These are phyloP conservation scores for Stenodera caucasica DNA, from an alignment of 2,888 invertebrate species.

Conservation along the genomic window DNA sequence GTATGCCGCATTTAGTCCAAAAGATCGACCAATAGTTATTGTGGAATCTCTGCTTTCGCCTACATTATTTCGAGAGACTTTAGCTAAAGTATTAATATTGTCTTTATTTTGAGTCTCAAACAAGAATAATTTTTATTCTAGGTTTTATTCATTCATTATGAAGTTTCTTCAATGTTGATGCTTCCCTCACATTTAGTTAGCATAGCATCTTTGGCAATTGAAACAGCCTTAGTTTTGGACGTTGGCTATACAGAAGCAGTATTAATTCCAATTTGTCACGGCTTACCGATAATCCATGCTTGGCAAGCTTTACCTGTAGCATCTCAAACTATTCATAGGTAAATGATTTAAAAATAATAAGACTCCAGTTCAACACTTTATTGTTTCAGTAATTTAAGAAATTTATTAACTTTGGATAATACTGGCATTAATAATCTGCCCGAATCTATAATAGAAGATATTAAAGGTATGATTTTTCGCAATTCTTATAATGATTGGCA, in stretches of 20 bases:
- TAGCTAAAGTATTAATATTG: constrained; percentile 71
- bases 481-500: too few species aligned
- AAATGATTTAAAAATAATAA: constrained; percentile 34
- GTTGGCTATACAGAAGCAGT: constrained; percentile 84
- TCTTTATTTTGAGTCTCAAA: too few species aligned
- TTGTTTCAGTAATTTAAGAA: constrained; percentile 48
- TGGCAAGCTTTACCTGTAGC: constrained; percentile 82
- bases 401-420: constrained; percentile 56
- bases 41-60: constrained; percentile 88
- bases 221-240: constrained; percentile 82
- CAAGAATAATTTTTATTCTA: too few species aligned
- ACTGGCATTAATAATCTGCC: constrained; percentile 57
- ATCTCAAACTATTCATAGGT: constrained; percentile 70
- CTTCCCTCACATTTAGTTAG: constrained; percentile 85
- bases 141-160: constrained; percentile 84
- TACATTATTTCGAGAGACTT: constrained; percentile 78
- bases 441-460: constrained; percentile 71
- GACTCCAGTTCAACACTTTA: constrained; percentile 5
- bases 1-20: constrained; percentile 89
- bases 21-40: constrained; percentile 88
- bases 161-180: constrained; percentile 66
- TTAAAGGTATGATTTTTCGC: constrained; percentile 63
- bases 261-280: constrained; percentile 82
- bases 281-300: constrained; percentile 81
- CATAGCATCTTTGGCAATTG: constrained; percentile 79